Evolutionary conservation across 2,888 invertebrate genomes (phyloP).

Genomic region (Linyphia triangularis): DNA sequence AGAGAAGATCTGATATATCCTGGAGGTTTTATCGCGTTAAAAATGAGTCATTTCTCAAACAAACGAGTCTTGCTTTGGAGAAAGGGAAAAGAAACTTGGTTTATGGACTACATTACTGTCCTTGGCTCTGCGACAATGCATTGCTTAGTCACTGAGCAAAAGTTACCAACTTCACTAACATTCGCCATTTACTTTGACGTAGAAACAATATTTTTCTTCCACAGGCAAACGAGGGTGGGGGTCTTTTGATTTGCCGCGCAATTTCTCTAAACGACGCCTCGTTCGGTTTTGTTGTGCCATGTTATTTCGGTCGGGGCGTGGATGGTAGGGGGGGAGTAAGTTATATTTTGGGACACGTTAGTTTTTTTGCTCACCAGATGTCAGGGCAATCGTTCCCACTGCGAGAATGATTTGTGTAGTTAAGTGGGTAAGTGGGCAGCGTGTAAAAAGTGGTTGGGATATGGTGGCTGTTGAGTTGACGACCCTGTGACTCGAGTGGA

Average conservation of each 20-base stretch:
- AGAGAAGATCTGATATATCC: slow-evolving; percentile 1
- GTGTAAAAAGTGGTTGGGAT: slow-evolving; percentile 11
- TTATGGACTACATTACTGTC: slow-evolving; percentile 30
- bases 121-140: slow-evolving; percentile 39
- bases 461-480: neutral
- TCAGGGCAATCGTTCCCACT: neutral
- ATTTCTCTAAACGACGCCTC: neutral
- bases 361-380: slow-evolving; percentile 15
- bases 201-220: slow-evolving; percentile 10
- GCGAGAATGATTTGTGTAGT: slow-evolving; percentile 42
- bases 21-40: slow-evolving; percentile 38
- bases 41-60: slow-evolving; percentile 51
- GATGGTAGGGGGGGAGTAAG: neutral
- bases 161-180: slow-evolving; percentile 12
- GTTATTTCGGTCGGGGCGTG: neutral
- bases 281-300: neutral
- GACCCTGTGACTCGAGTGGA: neutral
- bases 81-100: neutral
- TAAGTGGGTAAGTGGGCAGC: slow-evolving; percentile 42
- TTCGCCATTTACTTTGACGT: slow-evolving; percentile 5
- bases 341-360: neutral
- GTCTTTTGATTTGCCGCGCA: slow-evolving; percentile 10
- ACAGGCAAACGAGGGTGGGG: neutral
- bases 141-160: slow-evolving; percentile 25
- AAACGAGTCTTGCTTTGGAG: slow-evolving; percentile 10